Evolutionary conservation across 2,797 vertebrate genomes (phyloP).

Genomic region (Rhynchotus rufescens): DNA sequence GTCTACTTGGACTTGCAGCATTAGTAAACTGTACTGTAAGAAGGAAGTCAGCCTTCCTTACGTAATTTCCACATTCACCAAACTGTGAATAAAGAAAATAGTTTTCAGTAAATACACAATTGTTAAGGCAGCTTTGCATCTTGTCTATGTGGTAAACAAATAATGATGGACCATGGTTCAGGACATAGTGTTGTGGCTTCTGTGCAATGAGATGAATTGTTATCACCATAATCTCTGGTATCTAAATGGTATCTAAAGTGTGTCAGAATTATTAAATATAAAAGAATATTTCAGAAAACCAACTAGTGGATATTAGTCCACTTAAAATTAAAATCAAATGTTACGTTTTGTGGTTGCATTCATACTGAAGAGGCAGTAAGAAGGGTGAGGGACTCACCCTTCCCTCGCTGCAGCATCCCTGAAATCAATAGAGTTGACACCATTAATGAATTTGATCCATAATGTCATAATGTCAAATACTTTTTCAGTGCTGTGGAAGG

Average conservation of each 20-base stretch:
- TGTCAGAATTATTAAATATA: neutral
- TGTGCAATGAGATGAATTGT: neutral
- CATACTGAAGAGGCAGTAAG: neutral
- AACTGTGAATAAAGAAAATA: neutral
- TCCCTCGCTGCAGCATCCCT: neutral
- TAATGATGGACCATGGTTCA: neutral
- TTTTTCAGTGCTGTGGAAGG: conserved; percentile 12
- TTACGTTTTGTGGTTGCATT: neutral
- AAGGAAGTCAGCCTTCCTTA: neutral
- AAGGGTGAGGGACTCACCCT: accelerated
- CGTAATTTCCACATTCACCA: neutral
- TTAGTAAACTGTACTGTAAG: neutral
- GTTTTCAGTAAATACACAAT: neutral
- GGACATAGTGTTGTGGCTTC: neutral
- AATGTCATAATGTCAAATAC: conserved; percentile 37
- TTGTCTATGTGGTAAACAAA: neutral
- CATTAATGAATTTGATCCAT: conserved; percentile 47
- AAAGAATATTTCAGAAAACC: neutral
- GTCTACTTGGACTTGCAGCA: neutral
- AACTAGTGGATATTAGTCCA: neutral
- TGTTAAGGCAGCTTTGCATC: neutral
- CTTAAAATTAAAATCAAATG: neutral
- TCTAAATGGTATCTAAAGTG: neutral
- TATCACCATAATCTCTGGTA: neutral
- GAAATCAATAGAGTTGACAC: conserved; percentile 30